These are phyloP conservation scores for Coptodon bakossiorum DNA, from an alignment of 2,113 vertebrate genomes.

Conservation along the genomic window DNA sequence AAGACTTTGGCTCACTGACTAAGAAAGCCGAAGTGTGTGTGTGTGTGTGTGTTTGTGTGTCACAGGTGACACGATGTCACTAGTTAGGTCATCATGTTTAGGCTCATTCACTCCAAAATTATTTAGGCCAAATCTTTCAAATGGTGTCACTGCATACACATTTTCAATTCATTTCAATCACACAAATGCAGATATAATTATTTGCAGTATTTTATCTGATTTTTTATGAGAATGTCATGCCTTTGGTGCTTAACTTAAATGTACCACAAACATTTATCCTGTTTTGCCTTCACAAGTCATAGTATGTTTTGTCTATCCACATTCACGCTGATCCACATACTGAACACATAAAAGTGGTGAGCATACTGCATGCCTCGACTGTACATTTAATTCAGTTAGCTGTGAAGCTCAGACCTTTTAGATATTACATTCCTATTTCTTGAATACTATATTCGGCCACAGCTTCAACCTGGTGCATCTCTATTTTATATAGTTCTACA, in stretches of 20 bases:
- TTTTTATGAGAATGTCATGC: background rate
- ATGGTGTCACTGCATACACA: background rate
- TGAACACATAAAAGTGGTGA: background rate
- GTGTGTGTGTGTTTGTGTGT: background rate
- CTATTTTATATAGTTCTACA: background rate
- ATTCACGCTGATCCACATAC: background rate
- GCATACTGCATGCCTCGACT: background rate
- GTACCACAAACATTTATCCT: background rate
- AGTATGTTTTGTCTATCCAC: background rate
- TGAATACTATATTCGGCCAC: background rate
- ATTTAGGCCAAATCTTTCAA: background rate
- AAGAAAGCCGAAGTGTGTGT: background rate
- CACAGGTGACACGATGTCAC: background rate
- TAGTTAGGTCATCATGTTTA: background rate
- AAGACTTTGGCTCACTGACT: background rate
- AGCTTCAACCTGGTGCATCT: background rate
- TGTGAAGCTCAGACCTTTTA: background rate
- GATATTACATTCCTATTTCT: background rate
- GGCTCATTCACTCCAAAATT: background rate
- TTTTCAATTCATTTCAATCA: background rate
- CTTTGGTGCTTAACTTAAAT: background rate
- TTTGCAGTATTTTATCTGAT: background rate
- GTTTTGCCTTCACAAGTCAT: background rate
- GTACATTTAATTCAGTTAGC: background rate
- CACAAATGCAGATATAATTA: background rate